Conservation (phyloP, 2,888 invertebrate species). For the Auanema freiburgensis region DNA sequence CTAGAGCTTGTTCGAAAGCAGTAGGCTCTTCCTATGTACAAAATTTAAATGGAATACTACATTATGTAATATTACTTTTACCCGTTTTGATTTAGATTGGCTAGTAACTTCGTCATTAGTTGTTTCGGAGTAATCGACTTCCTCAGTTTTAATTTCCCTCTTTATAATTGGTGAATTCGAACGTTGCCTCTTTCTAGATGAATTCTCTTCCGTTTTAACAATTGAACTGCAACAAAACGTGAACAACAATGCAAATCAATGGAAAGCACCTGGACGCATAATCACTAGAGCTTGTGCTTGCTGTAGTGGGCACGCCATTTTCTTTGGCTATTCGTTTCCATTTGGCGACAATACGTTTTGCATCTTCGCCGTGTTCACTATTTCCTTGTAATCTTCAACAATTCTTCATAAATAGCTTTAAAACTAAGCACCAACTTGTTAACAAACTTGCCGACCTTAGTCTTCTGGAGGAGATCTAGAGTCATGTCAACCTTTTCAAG, state of each 20-base stretch:
- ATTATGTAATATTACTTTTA: too few relatives aligned
- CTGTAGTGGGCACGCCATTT: conserved; percentile 12
- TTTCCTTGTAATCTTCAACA: conserved; percentile 10
- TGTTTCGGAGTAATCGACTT: too few relatives aligned
- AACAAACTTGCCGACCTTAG: conserved; percentile 19
- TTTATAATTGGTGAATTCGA: too few relatives aligned
- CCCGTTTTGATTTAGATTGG: too few relatives aligned
- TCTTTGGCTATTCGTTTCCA: conserved; percentile 21
- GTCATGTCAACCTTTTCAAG: conserved; percentile 21
- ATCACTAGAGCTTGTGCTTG: background rate
- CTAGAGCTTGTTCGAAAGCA: background rate
- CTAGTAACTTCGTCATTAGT: too few relatives aligned
- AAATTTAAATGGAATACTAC: too few relatives aligned
- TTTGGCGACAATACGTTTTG: conserved; percentile 12
- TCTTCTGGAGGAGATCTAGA: conserved; percentile 18
- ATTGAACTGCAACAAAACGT: background rate
- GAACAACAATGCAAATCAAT: background rate
- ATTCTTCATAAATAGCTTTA: background rate
- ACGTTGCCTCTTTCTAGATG: too few relatives aligned
- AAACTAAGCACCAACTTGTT: conserved; percentile 11
- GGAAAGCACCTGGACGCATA: background rate
- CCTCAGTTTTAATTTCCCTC: too few relatives aligned
- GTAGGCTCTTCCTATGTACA: conserved; percentile 1
- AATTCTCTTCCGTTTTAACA: too few relatives aligned
- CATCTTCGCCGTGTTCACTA: conserved; percentile 17